phyloP scores from a whole-genome alignment of 1,140 invertebrate species.

The Gonioctena quinquepunctata region DNA sequence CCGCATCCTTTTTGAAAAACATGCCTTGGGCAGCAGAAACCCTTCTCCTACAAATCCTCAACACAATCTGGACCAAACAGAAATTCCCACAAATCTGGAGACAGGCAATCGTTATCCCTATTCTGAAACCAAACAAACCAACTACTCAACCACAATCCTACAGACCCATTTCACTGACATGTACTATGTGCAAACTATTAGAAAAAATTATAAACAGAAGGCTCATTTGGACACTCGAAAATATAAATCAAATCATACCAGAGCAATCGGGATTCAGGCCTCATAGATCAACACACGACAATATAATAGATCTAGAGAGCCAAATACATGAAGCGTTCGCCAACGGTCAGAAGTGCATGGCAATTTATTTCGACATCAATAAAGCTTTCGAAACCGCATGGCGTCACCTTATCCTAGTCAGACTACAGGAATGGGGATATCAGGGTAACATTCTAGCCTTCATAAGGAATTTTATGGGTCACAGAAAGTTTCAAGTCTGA shows the following conservation, averaged over 20 bases:
- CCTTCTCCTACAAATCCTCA: not conserved
- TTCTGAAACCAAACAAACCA: slow-evolving; percentile 15
- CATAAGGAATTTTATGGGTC: slow-evolving; percentile 20
- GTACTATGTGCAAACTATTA: slow-evolving; percentile 19
- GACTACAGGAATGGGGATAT: slow-evolving; percentile 7
- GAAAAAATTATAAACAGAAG: slow-evolving; percentile 22
- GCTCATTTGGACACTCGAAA: slow-evolving; percentile 13
- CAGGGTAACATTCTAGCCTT: slow-evolving; percentile 14
- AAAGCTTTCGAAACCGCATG: slow-evolving; percentile 18
- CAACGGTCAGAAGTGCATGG: not conserved
- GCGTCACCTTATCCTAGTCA: slow-evolving; percentile 15
- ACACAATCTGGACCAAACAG: not conserved
- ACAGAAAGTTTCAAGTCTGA: slow-evolving; percentile 1
- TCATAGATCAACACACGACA: slow-evolving; percentile 1
- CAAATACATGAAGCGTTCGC: slow-evolving; percentile 15
- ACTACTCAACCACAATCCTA: slow-evolving; percentile 3
- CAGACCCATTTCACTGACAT: slow-evolving; percentile 20
- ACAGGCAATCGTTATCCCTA: slow-evolving; percentile 16
- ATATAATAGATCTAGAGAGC: slow-evolving; percentile 12
- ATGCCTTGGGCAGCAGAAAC: not conserved
- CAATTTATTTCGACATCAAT: slow-evolving; percentile 18
- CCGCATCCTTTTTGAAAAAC: not conserved
- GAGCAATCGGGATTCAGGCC: not conserved
- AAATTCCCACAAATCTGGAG: slow-evolving; percentile 6
- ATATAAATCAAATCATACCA: slow-evolving; percentile 2